These are phyloP conservation scores for Sorex maritimensis DNA, from an alignment of 2,797 vertebrate genomes.

Conservation along the genomic window DNA sequence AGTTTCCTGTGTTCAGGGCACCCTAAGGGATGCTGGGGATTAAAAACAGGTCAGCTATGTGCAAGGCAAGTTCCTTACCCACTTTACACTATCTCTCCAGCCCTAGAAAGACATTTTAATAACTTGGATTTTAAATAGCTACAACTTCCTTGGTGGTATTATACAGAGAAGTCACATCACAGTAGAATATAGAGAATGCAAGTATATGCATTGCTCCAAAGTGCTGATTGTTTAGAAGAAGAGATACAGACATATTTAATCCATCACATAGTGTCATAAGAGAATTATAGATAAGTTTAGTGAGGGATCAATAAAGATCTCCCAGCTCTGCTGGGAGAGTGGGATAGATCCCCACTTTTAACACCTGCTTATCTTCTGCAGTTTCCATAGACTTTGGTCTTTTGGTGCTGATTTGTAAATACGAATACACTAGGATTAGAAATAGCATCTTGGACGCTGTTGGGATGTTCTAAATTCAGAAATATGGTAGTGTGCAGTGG, in stretches of 20 bases:
- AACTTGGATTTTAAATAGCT: neutral
- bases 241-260: neutral
- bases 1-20: no score
- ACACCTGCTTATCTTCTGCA: neutral
- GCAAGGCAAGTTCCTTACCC: no score
- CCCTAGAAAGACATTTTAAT: neutral
- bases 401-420: neutral
- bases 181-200: neutral
- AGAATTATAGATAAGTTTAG: no score
- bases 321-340: neutral
- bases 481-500: neutral
- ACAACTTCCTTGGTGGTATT: neutral
- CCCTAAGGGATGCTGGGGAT: no score
- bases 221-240: neutral
- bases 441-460: neutral
- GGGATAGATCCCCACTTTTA: neutral
- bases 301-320: neutral
- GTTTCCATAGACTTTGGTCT: neutral
- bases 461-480: slow-evolving; percentile 8
- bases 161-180: neutral
- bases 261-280: neutral
- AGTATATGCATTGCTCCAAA: neutral
- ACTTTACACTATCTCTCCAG: no score
- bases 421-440: neutral
- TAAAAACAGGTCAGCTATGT: no score